These are phyloP conservation scores for Phortica magna DNA, from an alignment of 2,888 invertebrate species.

Conservation along the genomic window DNA sequence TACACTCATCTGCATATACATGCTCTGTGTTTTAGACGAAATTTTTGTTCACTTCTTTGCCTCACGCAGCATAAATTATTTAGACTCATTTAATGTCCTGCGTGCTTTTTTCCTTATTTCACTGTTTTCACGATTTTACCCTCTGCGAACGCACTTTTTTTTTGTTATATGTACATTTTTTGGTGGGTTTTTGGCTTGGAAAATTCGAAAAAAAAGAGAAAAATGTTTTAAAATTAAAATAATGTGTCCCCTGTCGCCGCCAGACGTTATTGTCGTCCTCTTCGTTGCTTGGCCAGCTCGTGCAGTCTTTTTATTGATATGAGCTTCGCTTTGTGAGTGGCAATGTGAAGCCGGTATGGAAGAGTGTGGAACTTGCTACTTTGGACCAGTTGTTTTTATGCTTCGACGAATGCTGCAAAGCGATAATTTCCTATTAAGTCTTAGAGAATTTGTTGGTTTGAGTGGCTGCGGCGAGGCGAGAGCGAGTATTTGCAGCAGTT, in stretches of 20 bases:
- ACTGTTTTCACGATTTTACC: constrained; percentile 60
- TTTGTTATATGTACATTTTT: constrained; percentile 47
- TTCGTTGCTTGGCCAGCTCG: neutral
- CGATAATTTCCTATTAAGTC: constrained; percentile 50
- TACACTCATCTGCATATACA: constrained; percentile 45
- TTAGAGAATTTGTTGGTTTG: constrained; percentile 6
- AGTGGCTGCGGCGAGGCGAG: neutral
- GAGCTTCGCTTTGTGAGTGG: neutral
- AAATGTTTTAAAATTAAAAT: constrained; percentile 69
- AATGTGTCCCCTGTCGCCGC: constrained; percentile 76
- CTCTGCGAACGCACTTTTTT: constrained; percentile 47
- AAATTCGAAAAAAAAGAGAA: constrained; percentile 48
- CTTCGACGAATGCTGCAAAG: constrained; percentile 30
- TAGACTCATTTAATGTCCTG: constrained; percentile 67
- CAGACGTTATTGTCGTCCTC: constrained; percentile 58
- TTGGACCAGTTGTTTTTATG: constrained; percentile 41
- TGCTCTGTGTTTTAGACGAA: neutral
- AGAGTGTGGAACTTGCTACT: constrained; percentile 11
- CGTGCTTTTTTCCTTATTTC: constrained; percentile 41
- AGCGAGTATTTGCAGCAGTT: neutral
- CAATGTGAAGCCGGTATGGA: constrained; percentile 26
- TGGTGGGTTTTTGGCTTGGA: constrained; percentile 52
- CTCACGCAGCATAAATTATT: constrained; percentile 64
- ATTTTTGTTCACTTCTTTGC: neutral
- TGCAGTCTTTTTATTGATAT: neutral